Percentiles rank a stretch among this genome's conserved stretches.
These are phyloP conservation scores for Philereme transversata DNA, from an alignment of 2,888 invertebrate species.

Conservation along the genomic window DNA sequence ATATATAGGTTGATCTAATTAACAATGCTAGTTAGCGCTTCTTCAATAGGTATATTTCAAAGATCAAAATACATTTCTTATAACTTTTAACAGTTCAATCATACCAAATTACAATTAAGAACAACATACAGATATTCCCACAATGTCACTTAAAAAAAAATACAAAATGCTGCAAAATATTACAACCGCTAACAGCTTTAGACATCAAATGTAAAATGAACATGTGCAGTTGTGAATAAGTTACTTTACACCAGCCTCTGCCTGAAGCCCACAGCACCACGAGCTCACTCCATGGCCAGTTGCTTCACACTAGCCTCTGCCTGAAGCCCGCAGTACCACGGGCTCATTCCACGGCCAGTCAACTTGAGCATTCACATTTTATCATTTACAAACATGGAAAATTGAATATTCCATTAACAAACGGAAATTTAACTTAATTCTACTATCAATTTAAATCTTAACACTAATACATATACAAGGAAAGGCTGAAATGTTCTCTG, in stretches of 20 bases:
- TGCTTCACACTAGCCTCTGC: slow-evolving; percentile 52
- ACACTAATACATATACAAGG: slow-evolving; percentile 51
- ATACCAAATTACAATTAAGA: slow-evolving; percentile 76
- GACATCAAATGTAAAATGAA: slow-evolving; percentile 42
- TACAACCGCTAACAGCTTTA: slow-evolving; percentile 67
- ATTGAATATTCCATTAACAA: slow-evolving; percentile 67
- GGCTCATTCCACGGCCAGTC: slow-evolving; percentile 26
- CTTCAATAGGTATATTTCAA: slow-evolving; percentile 74
- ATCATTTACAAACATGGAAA: slow-evolving; percentile 59
- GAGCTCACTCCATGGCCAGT: no score
- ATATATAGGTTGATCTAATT: no score
- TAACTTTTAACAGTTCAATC: slow-evolving; percentile 79
- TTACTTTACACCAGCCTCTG: slow-evolving; percentile 54
- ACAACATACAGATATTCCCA: slow-evolving; percentile 58
- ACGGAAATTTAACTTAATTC: slow-evolving; percentile 74
- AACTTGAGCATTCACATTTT: slow-evolving; percentile 52
- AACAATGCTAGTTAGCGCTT: slow-evolving; percentile 50
- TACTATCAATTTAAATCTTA: slow-evolving; percentile 80
- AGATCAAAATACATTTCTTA: slow-evolving; percentile 82
- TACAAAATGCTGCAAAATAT: slow-evolving; percentile 72
- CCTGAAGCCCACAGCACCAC: no score
- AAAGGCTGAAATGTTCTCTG: slow-evolving; percentile 35
- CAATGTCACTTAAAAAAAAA: slow-evolving; percentile 66
- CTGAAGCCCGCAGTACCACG: slow-evolving; percentile 7
- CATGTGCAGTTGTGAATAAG: slow-evolving; percentile 51